phyloP scores from a whole-genome alignment of 2,797 vertebrate genomes.

The Propithecus perrieri region DNA sequence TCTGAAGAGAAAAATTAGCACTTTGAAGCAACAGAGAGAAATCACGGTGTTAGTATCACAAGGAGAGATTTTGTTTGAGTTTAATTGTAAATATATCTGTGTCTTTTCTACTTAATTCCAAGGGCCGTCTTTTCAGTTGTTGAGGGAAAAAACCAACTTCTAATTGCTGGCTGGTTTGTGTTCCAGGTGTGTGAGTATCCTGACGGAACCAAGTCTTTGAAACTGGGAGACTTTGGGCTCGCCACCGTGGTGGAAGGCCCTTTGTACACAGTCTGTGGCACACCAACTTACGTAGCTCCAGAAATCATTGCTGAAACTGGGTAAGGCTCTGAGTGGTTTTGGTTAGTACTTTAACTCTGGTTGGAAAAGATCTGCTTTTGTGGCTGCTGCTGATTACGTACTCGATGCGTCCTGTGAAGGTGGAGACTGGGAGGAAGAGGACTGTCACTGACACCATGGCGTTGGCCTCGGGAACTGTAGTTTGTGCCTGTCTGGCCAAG shows the following conservation, averaged over 20 bases:
- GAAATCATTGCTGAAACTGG: slow-evolving; percentile 98
- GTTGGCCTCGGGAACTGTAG: neutral
- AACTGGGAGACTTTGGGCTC: slow-evolving; percentile 97
- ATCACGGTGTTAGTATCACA: neutral
- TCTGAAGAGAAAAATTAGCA: neutral
- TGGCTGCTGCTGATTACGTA: accelerated
- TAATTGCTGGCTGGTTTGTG: neutral
- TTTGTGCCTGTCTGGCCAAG: neutral
- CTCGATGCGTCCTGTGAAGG: neutral
- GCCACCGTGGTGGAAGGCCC: slow-evolving; percentile 97
- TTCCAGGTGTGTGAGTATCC: slow-evolving; percentile 94
- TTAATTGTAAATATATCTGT: neutral
- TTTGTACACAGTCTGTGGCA: slow-evolving; percentile 96
- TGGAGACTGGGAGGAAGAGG: neutral
- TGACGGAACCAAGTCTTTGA: slow-evolving; percentile 95
- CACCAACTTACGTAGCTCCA: slow-evolving; percentile 98
- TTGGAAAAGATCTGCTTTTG: neutral
- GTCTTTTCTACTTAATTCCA: neutral
- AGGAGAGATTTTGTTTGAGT: neutral
- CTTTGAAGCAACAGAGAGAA: neutral
- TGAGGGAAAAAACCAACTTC: neutral
- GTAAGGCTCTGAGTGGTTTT: slow-evolving; percentile 82
- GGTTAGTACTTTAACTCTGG: neutral
- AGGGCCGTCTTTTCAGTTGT: neutral
- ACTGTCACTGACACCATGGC: accelerated